These are phyloP conservation scores for Taeniopygia guttata DNA, from an alignment of 2,797 vertebrate genomes.

Conservation along the genomic window DNA sequence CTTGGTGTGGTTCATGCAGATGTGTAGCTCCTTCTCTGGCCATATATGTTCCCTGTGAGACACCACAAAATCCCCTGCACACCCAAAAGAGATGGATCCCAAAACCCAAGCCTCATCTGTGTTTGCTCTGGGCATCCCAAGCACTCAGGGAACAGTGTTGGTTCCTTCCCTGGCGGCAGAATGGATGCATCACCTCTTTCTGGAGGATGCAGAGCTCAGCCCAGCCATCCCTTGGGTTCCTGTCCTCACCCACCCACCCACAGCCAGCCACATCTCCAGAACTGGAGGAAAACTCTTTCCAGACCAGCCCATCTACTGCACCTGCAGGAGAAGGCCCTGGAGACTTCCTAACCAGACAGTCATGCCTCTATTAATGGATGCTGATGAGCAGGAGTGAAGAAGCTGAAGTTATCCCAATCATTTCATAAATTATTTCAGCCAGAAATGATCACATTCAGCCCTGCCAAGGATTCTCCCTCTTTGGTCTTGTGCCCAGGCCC, in stretches of 20 bases:
- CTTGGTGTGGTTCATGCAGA: not conserved
- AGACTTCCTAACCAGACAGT: not conserved
- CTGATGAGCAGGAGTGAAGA: not conserved
- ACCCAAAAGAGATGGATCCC: not conserved
- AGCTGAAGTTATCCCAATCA: not conserved
- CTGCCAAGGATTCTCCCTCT: not conserved
- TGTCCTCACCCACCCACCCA: not conserved
- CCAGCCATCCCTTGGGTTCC: not conserved
- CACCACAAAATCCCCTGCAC: not conserved
- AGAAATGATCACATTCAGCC: not conserved
- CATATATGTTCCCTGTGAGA: accelerated
- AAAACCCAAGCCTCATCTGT: not conserved
- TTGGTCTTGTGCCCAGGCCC: not conserved
- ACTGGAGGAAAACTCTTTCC: not conserved
- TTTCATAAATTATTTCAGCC: not conserved
- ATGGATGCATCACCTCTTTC: not conserved
- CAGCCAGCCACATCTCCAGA: not conserved
- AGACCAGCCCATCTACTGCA: not conserved
- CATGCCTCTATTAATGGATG: not conserved
- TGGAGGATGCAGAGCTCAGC: not conserved
- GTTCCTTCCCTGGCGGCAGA: not conserved
- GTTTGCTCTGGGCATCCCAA: not conserved
- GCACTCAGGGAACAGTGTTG: accelerated
- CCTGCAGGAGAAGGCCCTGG: not conserved
- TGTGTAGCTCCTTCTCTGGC: not conserved